These are phyloP conservation scores for Ptilorrhoa leucosticta DNA, from an alignment of 2,113 vertebrate genomes.

Conservation along the genomic window DNA sequence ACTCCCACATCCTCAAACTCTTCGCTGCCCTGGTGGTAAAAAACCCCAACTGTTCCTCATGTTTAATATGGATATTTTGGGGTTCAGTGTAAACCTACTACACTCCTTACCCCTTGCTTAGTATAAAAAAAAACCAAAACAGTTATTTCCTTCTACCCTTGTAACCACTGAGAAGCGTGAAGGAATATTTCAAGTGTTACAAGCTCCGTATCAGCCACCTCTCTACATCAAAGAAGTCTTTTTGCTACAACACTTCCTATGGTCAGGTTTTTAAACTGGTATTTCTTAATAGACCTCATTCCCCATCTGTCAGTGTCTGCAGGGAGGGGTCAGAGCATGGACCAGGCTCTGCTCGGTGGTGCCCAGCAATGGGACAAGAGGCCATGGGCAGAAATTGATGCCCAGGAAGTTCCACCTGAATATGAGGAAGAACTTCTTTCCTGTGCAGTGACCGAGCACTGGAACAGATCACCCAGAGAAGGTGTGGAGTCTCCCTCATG, in stretches of 20 bases:
- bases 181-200: not conserved
- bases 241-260: not conserved
- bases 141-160: not conserved
- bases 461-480: not conserved
- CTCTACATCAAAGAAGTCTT: not conserved
- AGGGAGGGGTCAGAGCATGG: not conserved
- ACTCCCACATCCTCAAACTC: not conserved
- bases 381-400: rapidly evolving
- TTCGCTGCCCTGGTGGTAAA: not conserved
- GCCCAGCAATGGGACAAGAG: not conserved
- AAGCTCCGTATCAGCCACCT: rapidly evolving
- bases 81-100: not conserved
- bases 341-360: rapidly evolving
- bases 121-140: not conserved
- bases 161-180: rapidly evolving
- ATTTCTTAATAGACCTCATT: not conserved
- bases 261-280: not conserved
- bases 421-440: not conserved
- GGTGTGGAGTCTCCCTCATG: not conserved
- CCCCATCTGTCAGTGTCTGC: rapidly evolving
- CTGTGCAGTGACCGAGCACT: not conserved
- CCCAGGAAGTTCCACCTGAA: not conserved
- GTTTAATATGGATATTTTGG: not conserved
- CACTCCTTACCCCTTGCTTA: not conserved
- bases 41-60: rapidly evolving